phyloP scores from a whole-genome alignment of 2,797 vertebrate species.

The Myotis myotis region DNA sequence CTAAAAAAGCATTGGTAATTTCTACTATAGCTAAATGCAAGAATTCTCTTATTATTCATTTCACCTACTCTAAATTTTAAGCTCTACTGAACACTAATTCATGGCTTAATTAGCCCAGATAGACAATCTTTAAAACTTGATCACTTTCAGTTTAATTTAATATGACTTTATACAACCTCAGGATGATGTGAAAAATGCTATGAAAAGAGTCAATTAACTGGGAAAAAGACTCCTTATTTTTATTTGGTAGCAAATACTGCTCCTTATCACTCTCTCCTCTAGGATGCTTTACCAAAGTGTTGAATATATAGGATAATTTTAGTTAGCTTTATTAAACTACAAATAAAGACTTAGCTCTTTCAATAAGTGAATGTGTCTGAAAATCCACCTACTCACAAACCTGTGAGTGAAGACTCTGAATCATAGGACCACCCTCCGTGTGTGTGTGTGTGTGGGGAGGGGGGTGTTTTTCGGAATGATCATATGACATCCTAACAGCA shows the following conservation, averaged over 20 bases:
- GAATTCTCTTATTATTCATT: neutral
- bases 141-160: neutral
- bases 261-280: neutral
- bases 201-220: neutral
- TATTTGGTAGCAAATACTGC: neutral
- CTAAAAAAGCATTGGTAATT: neutral
- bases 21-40: neutral
- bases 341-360: neutral
- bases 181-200: neutral
- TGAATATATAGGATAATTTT: neutral
- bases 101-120: neutral
- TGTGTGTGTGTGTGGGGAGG: no score
- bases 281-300: neutral
- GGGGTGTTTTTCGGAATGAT: neutral
- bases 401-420: accelerated
- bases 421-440: accelerated
- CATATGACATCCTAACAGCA: neutral
- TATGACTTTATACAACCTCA: neutral
- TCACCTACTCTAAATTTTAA: neutral
- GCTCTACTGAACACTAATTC: neutral
- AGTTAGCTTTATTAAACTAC: neutral
- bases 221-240: neutral
- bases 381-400: neutral
- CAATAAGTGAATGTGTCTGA: neutral
- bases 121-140: constrained; percentile 38